phyloP scores from a whole-genome alignment of 2,888 invertebrate species.

The Yponomeuta plumbellus region DNA sequence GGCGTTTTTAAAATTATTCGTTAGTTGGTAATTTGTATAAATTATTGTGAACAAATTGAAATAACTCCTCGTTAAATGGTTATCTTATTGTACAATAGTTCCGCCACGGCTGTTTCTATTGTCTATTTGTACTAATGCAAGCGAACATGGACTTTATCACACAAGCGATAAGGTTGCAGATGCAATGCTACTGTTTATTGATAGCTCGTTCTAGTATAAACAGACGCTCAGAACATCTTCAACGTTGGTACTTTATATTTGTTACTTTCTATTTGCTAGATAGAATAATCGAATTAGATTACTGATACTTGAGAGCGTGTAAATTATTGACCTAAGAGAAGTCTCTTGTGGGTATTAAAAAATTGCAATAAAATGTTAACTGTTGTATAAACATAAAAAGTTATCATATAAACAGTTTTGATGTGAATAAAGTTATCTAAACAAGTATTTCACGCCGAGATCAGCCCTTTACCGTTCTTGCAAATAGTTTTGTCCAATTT shows the following conservation, averaged over 20 bases:
- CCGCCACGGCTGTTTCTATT: not conserved
- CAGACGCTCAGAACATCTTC: constrained; percentile 30
- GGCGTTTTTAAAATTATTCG: constrained; percentile 48
- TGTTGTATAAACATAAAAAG: constrained; percentile 14
- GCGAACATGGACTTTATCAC: not conserved
- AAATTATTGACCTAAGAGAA: constrained; percentile 5
- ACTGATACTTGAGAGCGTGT: constrained; percentile 13
- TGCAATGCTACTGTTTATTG: not conserved
- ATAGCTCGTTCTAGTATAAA: constrained; percentile 31
- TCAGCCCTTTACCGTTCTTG: constrained; percentile 5
- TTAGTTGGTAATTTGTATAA: constrained; percentile 51
- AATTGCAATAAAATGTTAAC: constrained; percentile 26
- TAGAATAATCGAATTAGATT: constrained; percentile 75
- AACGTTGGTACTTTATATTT: constrained; percentile 56
- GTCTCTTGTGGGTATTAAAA: constrained; percentile 45
- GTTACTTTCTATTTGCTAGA: constrained; percentile 76
- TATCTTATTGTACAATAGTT: constrained; percentile 37
- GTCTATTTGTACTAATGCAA: constrained; percentile 11
- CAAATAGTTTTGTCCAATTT: constrained; percentile 9
- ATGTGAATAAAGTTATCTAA: constrained; percentile 1
- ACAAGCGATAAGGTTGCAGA: not conserved
- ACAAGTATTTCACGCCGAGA: not conserved
- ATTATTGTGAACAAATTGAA: constrained; percentile 62
- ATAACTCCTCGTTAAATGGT: constrained; percentile 63
- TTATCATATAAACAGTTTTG: constrained; percentile 10